These are phyloP conservation scores for Ceratina australensis DNA, from an alignment of 1,140 invertebrate species.

Conservation along the genomic window DNA sequence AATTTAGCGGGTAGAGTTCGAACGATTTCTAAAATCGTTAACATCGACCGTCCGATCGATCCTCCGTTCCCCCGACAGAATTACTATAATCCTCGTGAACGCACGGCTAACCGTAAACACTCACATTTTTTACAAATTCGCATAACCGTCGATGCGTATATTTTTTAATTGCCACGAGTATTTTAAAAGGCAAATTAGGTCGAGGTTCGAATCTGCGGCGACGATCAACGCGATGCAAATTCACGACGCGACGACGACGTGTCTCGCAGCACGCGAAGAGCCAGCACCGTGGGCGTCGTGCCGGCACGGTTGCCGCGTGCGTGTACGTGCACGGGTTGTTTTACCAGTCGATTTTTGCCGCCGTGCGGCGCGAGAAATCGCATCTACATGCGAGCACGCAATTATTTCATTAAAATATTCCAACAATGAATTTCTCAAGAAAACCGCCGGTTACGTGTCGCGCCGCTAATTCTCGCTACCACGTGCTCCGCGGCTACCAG, in stretches of 20 bases:
- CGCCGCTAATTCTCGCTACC: background rate
- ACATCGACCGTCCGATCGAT: constrained; percentile 5
- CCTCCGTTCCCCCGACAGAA: background rate
- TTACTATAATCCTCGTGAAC: background rate
- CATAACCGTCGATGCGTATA: background rate
- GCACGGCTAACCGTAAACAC: background rate
- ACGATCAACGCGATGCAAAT: constrained; percentile 63
- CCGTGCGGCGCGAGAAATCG: too few species aligned
- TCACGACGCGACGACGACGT: constrained; percentile 46
- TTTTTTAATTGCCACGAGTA: constrained; percentile 26
- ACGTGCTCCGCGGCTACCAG: background rate
- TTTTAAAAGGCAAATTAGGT: constrained; percentile 65
- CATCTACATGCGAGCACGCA: constrained; percentile 41
- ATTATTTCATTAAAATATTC: constrained; percentile 49
- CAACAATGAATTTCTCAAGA: constrained; percentile 24
- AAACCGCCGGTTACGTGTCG: constrained; percentile 22
- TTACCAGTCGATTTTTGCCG: constrained; percentile 2
- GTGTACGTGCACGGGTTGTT: constrained; percentile 25
- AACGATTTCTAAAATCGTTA: constrained; percentile 34
- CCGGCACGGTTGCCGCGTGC: background rate
- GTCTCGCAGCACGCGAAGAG: constrained; percentile 39
- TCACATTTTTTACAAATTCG: background rate
- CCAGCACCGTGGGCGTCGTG: background rate
- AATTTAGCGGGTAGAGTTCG: constrained; percentile 39
- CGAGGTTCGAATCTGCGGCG: constrained; percentile 64